These are phyloP conservation scores for Pristionchus entomophagus DNA, from an alignment of 2,888 invertebrate genomes.

Conservation along the genomic window DNA sequence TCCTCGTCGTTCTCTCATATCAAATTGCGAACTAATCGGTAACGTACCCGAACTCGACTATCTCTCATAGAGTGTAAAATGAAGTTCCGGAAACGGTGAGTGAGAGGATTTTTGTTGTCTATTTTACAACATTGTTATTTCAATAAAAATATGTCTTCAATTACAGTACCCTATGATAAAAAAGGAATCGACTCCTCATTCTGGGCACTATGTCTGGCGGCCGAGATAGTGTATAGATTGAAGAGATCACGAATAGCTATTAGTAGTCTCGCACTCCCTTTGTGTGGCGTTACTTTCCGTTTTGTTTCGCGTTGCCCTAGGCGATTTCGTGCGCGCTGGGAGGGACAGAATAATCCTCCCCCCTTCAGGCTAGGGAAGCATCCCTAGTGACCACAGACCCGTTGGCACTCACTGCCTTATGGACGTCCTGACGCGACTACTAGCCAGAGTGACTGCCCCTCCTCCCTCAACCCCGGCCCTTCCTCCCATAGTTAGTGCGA, in stretches of 20 bases:
- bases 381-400: constrained; percentile 17
- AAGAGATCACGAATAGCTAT: background rate
- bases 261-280: background rate
- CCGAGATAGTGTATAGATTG: too few relatives aligned
- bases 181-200: too few relatives aligned
- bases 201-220: too few relatives aligned
- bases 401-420: background rate
- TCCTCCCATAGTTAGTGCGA: background rate
- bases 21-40: background rate
- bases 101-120: background rate
- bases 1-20: background rate
- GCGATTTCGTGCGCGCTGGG: background rate
- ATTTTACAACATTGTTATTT: too few relatives aligned
- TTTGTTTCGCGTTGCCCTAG: background rate
- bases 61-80: background rate
- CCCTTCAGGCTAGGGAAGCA: background rate
- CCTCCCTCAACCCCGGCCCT: background rate
- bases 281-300: constrained; percentile 1
- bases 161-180: too few relatives aligned
- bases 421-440: constrained; percentile 47
- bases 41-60: background rate
- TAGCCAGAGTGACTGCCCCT: background rate
- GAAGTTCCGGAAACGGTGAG: constrained; percentile 22
- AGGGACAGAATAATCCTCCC: background rate
- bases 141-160: too few relatives aligned